Evolutionary conservation across 2,888 invertebrate species (phyloP), one percentile per base, ranked within the genome.

Genomic region (Chaetoderma sp.): DNA sequence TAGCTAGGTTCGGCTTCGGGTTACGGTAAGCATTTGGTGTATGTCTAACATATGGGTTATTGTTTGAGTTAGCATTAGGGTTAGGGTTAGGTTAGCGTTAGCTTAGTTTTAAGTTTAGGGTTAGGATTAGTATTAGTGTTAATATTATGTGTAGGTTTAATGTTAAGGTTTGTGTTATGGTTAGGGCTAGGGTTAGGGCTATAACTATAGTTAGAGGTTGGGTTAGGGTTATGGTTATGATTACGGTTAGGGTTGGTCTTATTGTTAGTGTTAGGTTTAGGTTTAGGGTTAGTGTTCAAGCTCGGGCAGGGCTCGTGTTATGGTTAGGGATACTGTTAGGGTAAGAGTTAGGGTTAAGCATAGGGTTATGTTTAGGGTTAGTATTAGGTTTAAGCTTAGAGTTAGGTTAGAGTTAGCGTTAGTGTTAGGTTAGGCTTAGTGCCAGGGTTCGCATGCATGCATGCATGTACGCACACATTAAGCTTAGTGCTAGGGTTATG

Each of bases 111-210:
- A 65, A 56, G 60, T 60, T 67, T 69, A 64, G 66, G 63, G 67
- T 63, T 69, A 63, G 63, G 67, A 67, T 70, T 68, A 62, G 65
- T 61, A 58, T 70, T 65, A 68, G 65, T 57, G 60, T 70, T 65
- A 61, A 57, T 60, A 60, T 65, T 65, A 57, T 57, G 61, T 27
- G 59, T 56, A 54, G 55, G 61, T 50, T 54, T 56, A 49, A 44
- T 56, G 65, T 61, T 64, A 52, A 50, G 63, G 65, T 42, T 67
- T 59, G 65, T 52, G 58, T 64, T 52, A 59, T 45, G 59, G 63
- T 65, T 66, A 50, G 50, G 63, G 58, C 59, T 67, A 66, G 52
- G 60, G 65, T 47, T 60, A 49, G 33, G 44, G 47, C 21, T 60
- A 49, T 21, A 30, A 50, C 32, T 60, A 58, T 23, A 32, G 50